These are phyloP conservation scores for Myrmophylax atrothorax DNA, from an alignment of 2,113 vertebrate species.

Conservation along the genomic window DNA sequence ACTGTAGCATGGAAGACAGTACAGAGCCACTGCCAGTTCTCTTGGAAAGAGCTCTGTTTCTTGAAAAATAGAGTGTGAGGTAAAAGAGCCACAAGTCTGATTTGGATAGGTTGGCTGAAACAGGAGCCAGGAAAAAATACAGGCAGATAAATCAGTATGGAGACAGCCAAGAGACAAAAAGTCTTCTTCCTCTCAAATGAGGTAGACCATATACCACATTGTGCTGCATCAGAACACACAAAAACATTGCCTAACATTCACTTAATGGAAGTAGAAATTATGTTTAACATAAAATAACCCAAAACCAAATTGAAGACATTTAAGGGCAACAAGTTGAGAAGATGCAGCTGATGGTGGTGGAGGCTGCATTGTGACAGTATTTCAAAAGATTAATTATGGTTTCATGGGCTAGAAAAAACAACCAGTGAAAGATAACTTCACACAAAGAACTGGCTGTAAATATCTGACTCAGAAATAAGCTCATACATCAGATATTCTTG, in stretches of 20 bases:
- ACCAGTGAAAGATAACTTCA: neutral
- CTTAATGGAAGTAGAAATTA: neutral
- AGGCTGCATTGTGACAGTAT: neutral
- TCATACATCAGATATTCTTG: neutral
- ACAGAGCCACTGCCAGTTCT: neutral
- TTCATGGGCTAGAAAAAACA: neutral
- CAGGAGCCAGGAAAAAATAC: neutral
- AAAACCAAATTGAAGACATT: neutral
- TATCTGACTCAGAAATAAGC: neutral
- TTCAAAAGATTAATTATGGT: neutral
- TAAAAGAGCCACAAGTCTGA: neutral
- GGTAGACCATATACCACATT: neutral
- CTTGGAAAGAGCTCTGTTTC: neutral
- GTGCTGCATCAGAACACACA: neutral
- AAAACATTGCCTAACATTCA: neutral
- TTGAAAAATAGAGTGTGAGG: rapidly evolving
- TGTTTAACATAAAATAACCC: neutral
- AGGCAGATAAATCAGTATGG: neutral
- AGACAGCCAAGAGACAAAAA: neutral
- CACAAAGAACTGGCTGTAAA: neutral
- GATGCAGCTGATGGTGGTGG: neutral
- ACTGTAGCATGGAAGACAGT: neutral
- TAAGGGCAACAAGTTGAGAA: neutral
- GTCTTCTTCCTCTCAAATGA: neutral
- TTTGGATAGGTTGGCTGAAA: neutral